phyloP scores from a whole-genome alignment of 1,140 invertebrate species.

The Asbolus verrucosus region DNA sequence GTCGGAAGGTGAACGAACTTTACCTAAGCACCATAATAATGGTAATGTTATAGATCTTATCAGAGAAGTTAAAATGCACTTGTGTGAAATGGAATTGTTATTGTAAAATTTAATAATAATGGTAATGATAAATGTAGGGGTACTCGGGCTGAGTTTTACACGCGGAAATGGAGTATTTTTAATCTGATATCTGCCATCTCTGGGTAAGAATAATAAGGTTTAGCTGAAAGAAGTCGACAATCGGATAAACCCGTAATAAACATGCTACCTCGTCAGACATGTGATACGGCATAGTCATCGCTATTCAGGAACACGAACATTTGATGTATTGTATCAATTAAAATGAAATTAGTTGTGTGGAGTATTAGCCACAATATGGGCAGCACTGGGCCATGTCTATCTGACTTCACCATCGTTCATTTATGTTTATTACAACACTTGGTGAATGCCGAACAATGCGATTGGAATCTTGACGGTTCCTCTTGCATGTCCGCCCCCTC shows the following conservation, averaged over 20 bases:
- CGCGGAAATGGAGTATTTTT: not conserved
- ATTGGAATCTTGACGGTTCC: conserved; percentile 38
- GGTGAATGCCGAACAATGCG: conserved; percentile 40
- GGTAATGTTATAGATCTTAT: no score
- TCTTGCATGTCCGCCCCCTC: conserved; percentile 17
- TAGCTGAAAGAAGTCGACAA: conserved; percentile 1
- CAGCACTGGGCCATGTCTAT: conserved; percentile 43
- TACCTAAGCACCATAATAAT: no score
- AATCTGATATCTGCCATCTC: conserved; percentile 22
- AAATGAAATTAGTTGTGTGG: conserved; percentile 42
- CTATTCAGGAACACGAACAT: conserved; percentile 40
- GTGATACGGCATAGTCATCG: conserved; percentile 29
- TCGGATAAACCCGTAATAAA: conserved; percentile 22
- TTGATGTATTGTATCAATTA: conserved; percentile 45
- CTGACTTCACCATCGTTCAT: conserved; percentile 31
- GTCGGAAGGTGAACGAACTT: no score
- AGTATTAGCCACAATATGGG: conserved; percentile 41
- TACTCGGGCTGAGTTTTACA: no score
- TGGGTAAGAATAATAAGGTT: conserved; percentile 23
- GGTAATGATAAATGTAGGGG: no score
- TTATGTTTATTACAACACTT: conserved; percentile 45
- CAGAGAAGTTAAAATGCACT: no score
- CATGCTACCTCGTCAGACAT: conserved; percentile 24
- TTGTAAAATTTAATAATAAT: not conserved
- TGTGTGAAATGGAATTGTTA: not conserved